Conservation (phyloP, 2,797 vertebrate species). For the Chromis chromis region DNA sequence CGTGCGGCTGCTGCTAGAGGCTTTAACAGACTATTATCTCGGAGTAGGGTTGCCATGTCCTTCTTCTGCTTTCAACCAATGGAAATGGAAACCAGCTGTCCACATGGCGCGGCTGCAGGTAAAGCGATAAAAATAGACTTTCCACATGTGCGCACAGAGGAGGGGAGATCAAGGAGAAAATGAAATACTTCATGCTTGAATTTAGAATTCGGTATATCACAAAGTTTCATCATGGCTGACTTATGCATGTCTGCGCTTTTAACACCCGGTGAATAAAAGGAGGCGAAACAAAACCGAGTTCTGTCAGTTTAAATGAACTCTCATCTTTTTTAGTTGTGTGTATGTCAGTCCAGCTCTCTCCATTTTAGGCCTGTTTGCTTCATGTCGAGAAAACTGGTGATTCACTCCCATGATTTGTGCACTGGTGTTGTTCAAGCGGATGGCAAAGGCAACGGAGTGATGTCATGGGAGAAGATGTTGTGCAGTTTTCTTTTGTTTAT, state of each 20-base stretch:
- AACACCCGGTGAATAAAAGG: slow-evolving; percentile 58
- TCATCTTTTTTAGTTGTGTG: slow-evolving; percentile 29
- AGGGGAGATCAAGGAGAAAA: slow-evolving; percentile 49
- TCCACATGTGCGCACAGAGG: slow-evolving; percentile 47
- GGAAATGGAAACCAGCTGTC: slow-evolving; percentile 66
- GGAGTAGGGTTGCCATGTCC: slow-evolving; percentile 20
- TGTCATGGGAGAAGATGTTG: slow-evolving; percentile 42
- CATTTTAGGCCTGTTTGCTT: slow-evolving; percentile 10
- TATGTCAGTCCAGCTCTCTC: slow-evolving; percentile 14
- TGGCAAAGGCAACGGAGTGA: slow-evolving; percentile 4
- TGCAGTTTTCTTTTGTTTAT: slow-evolving; percentile 50
- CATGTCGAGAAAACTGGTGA: slow-evolving; percentile 15
- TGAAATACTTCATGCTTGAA: slow-evolving; percentile 44
- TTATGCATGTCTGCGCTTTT: slow-evolving; percentile 44
- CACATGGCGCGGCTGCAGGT: slow-evolving; percentile 49
- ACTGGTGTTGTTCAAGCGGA: slow-evolving; percentile 12
- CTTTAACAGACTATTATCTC: slow-evolving; percentile 16
- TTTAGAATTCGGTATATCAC: slow-evolving; percentile 39
- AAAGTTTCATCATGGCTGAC: slow-evolving; percentile 48
- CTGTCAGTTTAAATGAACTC: background rate
- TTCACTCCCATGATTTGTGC: slow-evolving; percentile 14
- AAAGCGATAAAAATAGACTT: slow-evolving; percentile 53
- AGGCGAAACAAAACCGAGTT: background rate
- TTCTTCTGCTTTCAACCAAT: slow-evolving; percentile 28
- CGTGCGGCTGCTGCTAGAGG: background rate